phyloP scores from a whole-genome alignment of 64 coral and sea anemone species.

The Trachythela sp. region DNA sequence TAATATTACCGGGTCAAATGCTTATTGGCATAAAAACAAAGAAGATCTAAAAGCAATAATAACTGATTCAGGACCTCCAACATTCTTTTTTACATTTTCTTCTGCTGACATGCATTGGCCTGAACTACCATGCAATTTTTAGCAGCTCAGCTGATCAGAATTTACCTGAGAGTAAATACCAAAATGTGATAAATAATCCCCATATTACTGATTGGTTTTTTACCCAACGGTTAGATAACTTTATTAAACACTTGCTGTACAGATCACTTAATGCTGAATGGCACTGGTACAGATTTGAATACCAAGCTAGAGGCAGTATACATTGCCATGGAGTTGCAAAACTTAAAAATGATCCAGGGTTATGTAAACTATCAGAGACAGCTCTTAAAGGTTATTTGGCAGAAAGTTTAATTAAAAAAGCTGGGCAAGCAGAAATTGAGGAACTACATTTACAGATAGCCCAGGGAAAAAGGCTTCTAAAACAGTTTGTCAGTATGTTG shows the following conservation, averaged over 20 bases:
- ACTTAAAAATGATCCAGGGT: slow-evolving; percentile 6
- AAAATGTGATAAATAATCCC: background rate
- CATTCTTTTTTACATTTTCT: background rate
- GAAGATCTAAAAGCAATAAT: background rate
- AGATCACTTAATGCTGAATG: background rate
- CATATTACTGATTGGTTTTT: slow-evolving; percentile 7
- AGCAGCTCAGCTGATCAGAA: background rate
- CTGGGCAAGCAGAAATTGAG: background rate
- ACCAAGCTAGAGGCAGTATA: background rate
- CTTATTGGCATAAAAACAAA: background rate
- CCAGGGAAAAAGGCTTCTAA: slow-evolving; percentile 30
- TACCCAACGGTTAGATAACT: background rate
- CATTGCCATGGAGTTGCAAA: background rate
- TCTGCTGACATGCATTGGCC: background rate
- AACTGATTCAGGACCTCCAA: background rate
- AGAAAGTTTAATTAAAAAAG: slow-evolving; percentile 20
- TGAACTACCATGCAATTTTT: background rate
- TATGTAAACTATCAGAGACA: slow-evolving; percentile 34
- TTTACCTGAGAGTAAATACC: background rate
- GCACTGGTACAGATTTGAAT: slow-evolving; percentile 13
- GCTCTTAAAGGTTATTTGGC: slow-evolving; percentile 42
- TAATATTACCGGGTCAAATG: background rate
- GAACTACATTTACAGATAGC: slow-evolving; percentile 5
- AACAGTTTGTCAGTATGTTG: slow-evolving; percentile 47
- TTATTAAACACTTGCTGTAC: background rate